These are phyloP conservation scores for Aphis craccivora DNA, from an alignment of 1,140 invertebrate genomes.

Conservation along the genomic window DNA sequence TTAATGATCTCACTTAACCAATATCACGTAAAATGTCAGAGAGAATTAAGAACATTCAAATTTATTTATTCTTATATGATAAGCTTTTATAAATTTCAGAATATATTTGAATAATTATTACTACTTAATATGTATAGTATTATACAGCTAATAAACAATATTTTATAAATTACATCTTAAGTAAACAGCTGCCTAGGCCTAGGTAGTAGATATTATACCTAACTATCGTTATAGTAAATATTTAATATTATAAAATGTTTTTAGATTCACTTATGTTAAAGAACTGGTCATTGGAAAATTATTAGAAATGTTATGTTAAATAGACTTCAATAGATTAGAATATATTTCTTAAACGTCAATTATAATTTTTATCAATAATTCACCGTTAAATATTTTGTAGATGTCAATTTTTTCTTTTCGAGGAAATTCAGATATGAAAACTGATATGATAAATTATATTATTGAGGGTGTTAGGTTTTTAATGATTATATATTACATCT, in stretches of 20 bases:
- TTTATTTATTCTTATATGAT: neutral
- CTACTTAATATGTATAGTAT: neutral
- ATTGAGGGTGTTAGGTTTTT: neutral
- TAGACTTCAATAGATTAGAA: neutral
- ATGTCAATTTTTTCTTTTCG: neutral
- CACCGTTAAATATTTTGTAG: neutral
- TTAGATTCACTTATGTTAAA: neutral
- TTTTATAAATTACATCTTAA: neutral
- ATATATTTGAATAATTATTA: neutral
- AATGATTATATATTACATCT: neutral
- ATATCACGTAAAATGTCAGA: neutral
- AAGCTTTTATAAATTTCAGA: neutral
- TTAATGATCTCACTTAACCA: neutral
- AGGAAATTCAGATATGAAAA: neutral
- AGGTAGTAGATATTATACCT: no score
- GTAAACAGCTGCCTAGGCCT: neutral
- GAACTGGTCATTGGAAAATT: neutral
- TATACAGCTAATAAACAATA: neutral
- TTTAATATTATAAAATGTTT: neutral
- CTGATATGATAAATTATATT: conserved; percentile 15
- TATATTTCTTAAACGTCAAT: neutral
- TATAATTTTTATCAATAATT: neutral
- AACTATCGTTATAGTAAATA: neutral
- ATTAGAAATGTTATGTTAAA: neutral
- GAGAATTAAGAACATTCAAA: neutral